phyloP scores from a whole-genome alignment of 1,140 invertebrate genomes.

The Cephus cinctus region DNA sequence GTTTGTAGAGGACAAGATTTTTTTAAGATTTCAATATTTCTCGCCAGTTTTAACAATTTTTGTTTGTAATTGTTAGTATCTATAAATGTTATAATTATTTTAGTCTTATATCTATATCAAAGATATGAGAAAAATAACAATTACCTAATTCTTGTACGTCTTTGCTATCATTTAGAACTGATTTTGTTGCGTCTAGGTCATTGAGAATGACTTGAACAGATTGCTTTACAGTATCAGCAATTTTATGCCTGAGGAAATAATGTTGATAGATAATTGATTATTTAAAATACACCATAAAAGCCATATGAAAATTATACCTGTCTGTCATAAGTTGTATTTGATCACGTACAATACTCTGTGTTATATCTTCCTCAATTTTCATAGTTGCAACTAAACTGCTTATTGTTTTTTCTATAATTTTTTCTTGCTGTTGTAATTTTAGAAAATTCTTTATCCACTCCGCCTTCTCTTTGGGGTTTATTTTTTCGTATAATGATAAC shows the following conservation, averaged over 20 bases:
- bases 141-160: conserved; percentile 40
- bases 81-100: conserved; percentile 19
- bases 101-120: background rate
- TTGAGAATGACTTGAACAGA: conserved; percentile 25
- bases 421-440: conserved; percentile 44
- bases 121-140: background rate
- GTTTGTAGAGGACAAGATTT: conserved; percentile 22
- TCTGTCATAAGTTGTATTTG: conserved; percentile 23
- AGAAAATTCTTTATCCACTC: conserved; percentile 34
- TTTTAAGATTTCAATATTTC: conserved; percentile 43
- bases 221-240: conserved; percentile 21
- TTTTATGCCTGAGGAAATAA: conserved; percentile 25
- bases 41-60: conserved; percentile 38
- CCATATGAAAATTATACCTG: conserved; percentile 30
- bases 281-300: background rate
- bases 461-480: conserved; percentile 17
- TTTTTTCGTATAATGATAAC: no score
- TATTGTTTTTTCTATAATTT: conserved; percentile 40
- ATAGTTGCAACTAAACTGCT: conserved; percentile 33
- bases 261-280: background rate
- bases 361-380: conserved; percentile 35
- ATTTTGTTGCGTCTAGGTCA: conserved; percentile 34
- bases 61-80: conserved; percentile 37
- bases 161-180: conserved; percentile 16
- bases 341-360: conserved; percentile 28